Evolutionary conservation across 2,888 invertebrate species (phyloP), one percentile per base, ranked within the genome.

Genomic region (Zaprionus lineosus): DNA sequence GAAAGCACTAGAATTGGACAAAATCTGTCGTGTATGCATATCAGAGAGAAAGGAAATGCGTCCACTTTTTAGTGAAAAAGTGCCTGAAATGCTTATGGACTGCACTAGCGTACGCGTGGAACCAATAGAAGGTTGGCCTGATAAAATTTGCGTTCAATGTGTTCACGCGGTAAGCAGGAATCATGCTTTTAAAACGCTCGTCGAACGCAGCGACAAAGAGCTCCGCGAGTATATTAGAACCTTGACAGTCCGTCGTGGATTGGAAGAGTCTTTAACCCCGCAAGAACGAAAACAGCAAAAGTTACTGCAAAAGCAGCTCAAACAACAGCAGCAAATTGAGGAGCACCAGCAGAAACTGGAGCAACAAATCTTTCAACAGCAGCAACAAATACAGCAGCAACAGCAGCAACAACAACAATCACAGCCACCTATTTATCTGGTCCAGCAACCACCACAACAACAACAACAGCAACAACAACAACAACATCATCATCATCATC

Each of bases 1-100:
- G 68, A 90, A 90, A 62, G 88, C 87, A 51, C 75, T 90, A 41
- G 90, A 91, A 66, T 78, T 93, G 75, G 93, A 93, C 72, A 93
- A 93, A 90, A 92, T 93, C 82, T 93, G 93, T 88, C 91, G 93
- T 14, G 92, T 92, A 44, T 93, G 93, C 88, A 90, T 93, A 79
- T 91, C 91, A 70, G 91, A 92, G 74, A 93, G 93, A 84, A 93
- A 92, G 84, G 93, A 93, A 81, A 93, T 93, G 93, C 90, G 93
- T 72, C 93, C 93, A 18, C 86, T 93, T 58, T 93, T 93, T 81
- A 92, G 92, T 69, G 93, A 93, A 86, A 91, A 92, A 66, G 92
- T 93, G 31, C 92, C 93, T 11, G 92, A 93, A 68, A 93, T 93
- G 93, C 77, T 93, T 73, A 93, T 92, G 92, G 92, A 92, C 68